Evolutionary conservation across 2,888 invertebrate species (phyloP), one percentile per base, ranked within the genome.

Genomic region (Leucophora obtusa): DNA sequence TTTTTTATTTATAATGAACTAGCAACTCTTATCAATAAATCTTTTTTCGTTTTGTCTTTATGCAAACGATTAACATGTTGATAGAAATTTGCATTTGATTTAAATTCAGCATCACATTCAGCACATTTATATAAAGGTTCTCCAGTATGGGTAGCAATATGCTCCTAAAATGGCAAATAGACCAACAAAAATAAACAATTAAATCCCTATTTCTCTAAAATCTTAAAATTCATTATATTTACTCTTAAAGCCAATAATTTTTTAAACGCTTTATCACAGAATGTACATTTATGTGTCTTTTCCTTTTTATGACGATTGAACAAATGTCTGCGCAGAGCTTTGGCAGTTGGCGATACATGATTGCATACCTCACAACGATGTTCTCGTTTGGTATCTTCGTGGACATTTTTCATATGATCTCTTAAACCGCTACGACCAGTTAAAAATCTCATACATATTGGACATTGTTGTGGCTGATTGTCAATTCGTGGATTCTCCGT

Each of bases 1-100:
- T 21, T 3, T 21, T 21, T 21, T 21, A 28, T 28, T 28, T 6
- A 7, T n/a, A n/a, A n/a, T n/a, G n/a, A 28, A n/a, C 43, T 14
- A n/a, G 15, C 69, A 11, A 81, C 74, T 59, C 70, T 77, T 18
- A 81, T 81, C 69, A 81, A 56, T 70, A 74, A 70, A 7, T 81
- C 77, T 14, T 21, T 54, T 77, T 71, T 77, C 3, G 86, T 60
- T 87, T 85, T 85, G 87, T 87, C 86, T 14, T 87, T 86, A 83
- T 90, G 89, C 56, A 87, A 79, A 24, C 89, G 88, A 80, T 89
- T 89, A 2, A 88, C 85, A 86, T 90, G 89, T 75, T 89, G 87
- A 83, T 89, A 88, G 88, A 90, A 89, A 84, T 89, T 89, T 56
- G 88, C 88, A 79, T 87, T 88, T 0, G 88, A 89, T 72, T 88